Evolutionary conservation across 1,140 invertebrate species (phyloP).

Genomic region (Anthonomus grandis): DNA sequence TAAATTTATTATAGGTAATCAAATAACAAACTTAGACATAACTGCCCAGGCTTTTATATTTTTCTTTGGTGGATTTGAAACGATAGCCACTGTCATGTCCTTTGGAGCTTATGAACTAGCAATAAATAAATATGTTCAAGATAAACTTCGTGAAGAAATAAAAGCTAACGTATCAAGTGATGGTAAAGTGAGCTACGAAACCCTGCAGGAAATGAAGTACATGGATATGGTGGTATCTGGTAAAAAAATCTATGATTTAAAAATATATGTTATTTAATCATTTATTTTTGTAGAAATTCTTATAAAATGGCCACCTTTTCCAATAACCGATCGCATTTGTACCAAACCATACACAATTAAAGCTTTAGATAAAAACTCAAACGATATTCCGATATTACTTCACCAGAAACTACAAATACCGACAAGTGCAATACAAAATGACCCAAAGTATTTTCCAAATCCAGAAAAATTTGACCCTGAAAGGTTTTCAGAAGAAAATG

Average conservation of each 20-base stretch:
- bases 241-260: slow-evolving; percentile 27
- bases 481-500: slow-evolving; percentile 48
- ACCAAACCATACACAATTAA: slow-evolving; percentile 26
- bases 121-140: slow-evolving; percentile 53
- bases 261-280: not conserved
- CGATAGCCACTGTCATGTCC: slow-evolving; percentile 45
- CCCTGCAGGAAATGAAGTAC: slow-evolving; percentile 35
- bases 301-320: slow-evolving; percentile 22
- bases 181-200: slow-evolving; percentile 35
- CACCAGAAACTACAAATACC: slow-evolving; percentile 30
- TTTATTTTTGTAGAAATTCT: slow-evolving; percentile 22
- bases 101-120: slow-evolving; percentile 51
- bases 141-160: slow-evolving; percentile 45
- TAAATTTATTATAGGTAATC: slow-evolving; percentile 15
- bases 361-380: slow-evolving; percentile 7
- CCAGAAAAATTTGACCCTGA: slow-evolving; percentile 53
- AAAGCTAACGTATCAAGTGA: slow-evolving; percentile 13
- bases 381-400: not conserved
- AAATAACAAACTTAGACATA: slow-evolving; percentile 32
- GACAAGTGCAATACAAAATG: slow-evolving; percentile 34
- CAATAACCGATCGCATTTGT: slow-evolving; percentile 18
- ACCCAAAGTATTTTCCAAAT: slow-evolving; percentile 46
- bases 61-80: slow-evolving; percentile 63
- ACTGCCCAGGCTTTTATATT: slow-evolving; percentile 57
- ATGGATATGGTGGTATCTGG: slow-evolving; percentile 39